Conservation (phyloP, 1,140 invertebrate species). For the Trichonephila clavata region DNA sequence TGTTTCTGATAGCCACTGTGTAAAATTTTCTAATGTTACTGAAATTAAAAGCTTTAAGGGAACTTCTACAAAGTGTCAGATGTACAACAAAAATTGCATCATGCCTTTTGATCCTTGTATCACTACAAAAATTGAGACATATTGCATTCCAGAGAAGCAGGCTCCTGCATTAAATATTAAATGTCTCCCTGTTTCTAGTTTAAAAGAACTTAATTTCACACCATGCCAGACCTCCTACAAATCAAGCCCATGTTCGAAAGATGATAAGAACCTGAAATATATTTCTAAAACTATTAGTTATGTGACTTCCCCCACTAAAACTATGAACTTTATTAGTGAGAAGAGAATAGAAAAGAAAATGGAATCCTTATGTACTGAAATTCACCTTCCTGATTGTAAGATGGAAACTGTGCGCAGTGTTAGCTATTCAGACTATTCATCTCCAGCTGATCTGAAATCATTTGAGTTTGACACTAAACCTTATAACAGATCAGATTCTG, state of each 20-base stretch:
- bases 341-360: constrained; percentile 34
- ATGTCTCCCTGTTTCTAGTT: constrained; percentile 72
- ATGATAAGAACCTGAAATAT: constrained; percentile 7
- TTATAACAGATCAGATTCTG: constrained; percentile 79
- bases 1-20: constrained; percentile 18
- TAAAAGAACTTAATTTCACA: constrained; percentile 78
- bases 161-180: constrained; percentile 47
- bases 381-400: constrained; percentile 42
- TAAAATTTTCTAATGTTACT: constrained; percentile 32
- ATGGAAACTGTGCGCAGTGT: background rate
- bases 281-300: background rate
- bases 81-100: background rate
- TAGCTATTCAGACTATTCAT: background rate
- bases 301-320: constrained; percentile 11
- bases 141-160: constrained; percentile 35
- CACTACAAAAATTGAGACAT: constrained; percentile 8
- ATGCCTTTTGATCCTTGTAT: background rate
- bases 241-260: background rate
- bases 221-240: constrained; percentile 72
- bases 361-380: background rate
- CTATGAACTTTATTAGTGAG: background rate
- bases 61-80: background rate
- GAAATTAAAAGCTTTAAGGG: background rate
- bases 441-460: constrained; percentile 34
- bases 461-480: constrained; percentile 69